Evolutionary conservation across 2,113 vertebrate genomes (phyloP), one percentile per base, ranked within the genome.

Genomic region (Microtus pennsylvanicus): DNA sequence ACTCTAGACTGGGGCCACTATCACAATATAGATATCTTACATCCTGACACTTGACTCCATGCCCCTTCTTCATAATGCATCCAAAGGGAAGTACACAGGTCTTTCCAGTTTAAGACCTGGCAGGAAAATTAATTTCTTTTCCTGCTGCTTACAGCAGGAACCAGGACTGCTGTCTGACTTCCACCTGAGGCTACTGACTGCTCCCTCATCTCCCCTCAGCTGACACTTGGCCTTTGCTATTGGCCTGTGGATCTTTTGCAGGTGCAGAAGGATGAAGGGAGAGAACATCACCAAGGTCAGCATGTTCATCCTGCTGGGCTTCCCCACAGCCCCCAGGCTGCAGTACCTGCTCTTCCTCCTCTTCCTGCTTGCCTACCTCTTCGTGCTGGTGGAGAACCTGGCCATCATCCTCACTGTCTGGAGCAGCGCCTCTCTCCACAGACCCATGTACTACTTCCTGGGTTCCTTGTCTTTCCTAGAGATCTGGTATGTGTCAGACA

Each of bases 361-460:
- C 89, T 94, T 97, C 87, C 95, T 97, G 86, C 74, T 95, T 24
- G 19, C n/a, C 35, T 97, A 96, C 63, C 45, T 96, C 30, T 91
- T 96, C 0, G 89, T 96, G 3, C 78, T 98, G 80, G 13, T 93
- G 93, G 96, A 97, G 75, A 98, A 98, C 86, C 33, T 91, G 70
- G 58, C 89, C 87, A 87, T 98, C 92, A 77, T 98, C 77, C 42
- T 97, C 90, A 96, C 96, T 0, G 13, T 95, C 35, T 74, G 90
- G 89, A 50, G 45, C 75, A 85, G 95, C 12, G 0, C 35, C 38
- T 6, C 89, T 63, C 97, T 98, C 38, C 97, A 95, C 50, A 96
- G 93, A 11, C 97, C 98, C 89, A 97, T 98, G 97, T 97, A 98
- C 89, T 97, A 94, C 96, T 98, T 98, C 38, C 95, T 97, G 72